Conservation (phyloP, 2,113 vertebrate genomes). For the Eulemur rufifrons region DNA sequence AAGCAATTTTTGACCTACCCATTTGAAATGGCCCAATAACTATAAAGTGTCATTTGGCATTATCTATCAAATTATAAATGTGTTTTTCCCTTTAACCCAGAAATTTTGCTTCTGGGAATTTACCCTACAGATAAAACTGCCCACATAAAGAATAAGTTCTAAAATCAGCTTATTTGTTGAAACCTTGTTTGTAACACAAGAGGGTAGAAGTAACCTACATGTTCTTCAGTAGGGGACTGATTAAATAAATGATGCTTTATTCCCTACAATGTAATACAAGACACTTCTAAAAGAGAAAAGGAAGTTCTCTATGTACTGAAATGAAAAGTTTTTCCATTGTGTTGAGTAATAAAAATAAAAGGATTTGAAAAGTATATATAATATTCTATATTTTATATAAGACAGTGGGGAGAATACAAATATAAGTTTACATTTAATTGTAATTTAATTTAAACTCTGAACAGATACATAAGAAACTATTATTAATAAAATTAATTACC, state of each 20-base stretch:
- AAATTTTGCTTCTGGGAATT: constrained; percentile 1
- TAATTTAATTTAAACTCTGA: not conserved
- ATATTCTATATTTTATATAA: not conserved
- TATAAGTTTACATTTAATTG: not conserved
- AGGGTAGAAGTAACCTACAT: not conserved
- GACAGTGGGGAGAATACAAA: not conserved
- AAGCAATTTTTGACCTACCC: not conserved
- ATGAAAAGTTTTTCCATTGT: not conserved
- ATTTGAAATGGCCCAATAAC: not conserved
- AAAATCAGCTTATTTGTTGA: not conserved
- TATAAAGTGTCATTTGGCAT: not conserved
- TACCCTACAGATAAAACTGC: not conserved
- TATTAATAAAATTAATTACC: not conserved
- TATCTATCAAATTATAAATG: constrained; percentile 5
- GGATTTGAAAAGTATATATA: not conserved
- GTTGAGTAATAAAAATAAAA: not conserved
- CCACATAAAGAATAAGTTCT: not conserved
- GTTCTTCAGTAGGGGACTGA: not conserved
- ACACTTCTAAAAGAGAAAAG: not conserved
- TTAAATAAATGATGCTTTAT: not conserved
- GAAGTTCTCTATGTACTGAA: not conserved
- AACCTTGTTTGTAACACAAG: not conserved
- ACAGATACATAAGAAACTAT: not conserved
- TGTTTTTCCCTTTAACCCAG: not conserved
- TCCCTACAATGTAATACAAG: not conserved